Conservation (phyloP, 2,113 vertebrate species). For the Hoplias malabaricus region DNA sequence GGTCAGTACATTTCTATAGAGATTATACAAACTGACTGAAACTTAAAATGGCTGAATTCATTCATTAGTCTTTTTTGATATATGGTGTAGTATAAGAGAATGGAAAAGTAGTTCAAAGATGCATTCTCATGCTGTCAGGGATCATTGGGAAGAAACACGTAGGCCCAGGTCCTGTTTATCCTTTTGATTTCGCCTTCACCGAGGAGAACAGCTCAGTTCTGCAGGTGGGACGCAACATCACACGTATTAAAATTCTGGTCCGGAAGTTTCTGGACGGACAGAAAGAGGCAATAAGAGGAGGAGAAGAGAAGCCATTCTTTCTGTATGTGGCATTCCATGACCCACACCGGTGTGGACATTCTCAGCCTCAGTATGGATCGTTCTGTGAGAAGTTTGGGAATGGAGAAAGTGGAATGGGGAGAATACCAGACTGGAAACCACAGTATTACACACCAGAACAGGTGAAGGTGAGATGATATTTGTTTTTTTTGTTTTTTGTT, state of each 20-base stretch:
- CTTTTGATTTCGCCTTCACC: slow-evolving; percentile 91
- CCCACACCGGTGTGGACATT: slow-evolving; percentile 93
- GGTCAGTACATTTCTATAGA: too few relatives aligned
- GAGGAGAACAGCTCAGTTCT: slow-evolving; percentile 91
- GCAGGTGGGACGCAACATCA: slow-evolving; percentile 97
- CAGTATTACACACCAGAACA: slow-evolving; percentile 81
- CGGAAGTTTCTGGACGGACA: slow-evolving; percentile 81
- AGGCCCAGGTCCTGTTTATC: slow-evolving; percentile 85
- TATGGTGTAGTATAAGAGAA: neutral
- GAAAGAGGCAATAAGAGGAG: slow-evolving; percentile 57
- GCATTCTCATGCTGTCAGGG: slow-evolving; percentile 69
- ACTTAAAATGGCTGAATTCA: too few relatives aligned
- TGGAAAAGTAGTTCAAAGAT: neutral
- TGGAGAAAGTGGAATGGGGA: slow-evolving; percentile 87
- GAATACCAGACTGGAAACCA: slow-evolving; percentile 92
- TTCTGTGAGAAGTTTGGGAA: slow-evolving; percentile 99
- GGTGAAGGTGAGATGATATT: slow-evolving; percentile 78
- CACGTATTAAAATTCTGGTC: slow-evolving; percentile 87
- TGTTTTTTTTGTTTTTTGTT: neutral
- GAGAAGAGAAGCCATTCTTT: slow-evolving; percentile 81
- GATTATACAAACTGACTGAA: too few relatives aligned
- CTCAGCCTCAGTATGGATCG: slow-evolving; percentile 89
- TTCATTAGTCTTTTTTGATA: too few relatives aligned
- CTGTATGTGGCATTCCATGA: slow-evolving; percentile 96
- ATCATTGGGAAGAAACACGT: slow-evolving; percentile 97